Evolutionary conservation across 1,140 invertebrate genomes (phyloP).

Genomic region (Sweltsa coloradensis): DNA sequence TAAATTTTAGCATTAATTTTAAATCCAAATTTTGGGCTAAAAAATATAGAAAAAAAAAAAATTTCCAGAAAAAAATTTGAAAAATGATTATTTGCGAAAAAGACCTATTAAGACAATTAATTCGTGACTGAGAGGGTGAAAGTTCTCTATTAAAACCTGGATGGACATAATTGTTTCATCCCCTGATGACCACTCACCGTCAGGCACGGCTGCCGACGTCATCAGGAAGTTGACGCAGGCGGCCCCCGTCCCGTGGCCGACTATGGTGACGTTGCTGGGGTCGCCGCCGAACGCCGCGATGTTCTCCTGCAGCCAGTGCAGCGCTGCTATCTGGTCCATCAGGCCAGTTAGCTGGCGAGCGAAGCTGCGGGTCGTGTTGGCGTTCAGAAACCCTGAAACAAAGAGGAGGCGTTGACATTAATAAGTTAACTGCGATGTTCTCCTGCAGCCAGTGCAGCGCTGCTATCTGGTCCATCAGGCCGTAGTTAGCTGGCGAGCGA

Average conservation of each 20-base stretch:
- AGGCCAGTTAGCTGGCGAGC: slow-evolving; percentile 89
- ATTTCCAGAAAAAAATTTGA: too few relatives aligned
- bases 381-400: slow-evolving; percentile 73
- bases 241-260: slow-evolving; percentile 91
- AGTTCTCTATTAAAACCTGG: too few relatives aligned
- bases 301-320: too few relatives aligned
- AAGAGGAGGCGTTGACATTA: too few relatives aligned
- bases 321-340: slow-evolving; percentile 78
- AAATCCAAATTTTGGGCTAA: too few relatives aligned
- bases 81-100: too few relatives aligned
- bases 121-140: too few relatives aligned
- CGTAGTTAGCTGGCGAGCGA: slow-evolving; percentile 81
- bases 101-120: too few relatives aligned
- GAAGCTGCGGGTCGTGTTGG: slow-evolving; percentile 71
- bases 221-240: slow-evolving; percentile 90
- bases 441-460: slow-evolving; percentile 89
- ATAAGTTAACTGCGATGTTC: too few relatives aligned
- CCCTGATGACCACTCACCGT: slow-evolving; percentile 56
- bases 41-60: too few relatives aligned
- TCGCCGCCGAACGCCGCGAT: slow-evolving; percentile 87
- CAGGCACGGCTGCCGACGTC: slow-evolving; percentile 80
- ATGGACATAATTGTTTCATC: too few relatives aligned
- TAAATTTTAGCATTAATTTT: too few relatives aligned
- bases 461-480: slow-evolving; percentile 89
- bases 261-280: slow-evolving; percentile 80